Evolutionary conservation across 2,113 vertebrate genomes (phyloP), one percentile per base, ranked within the genome.

Genomic region (Cinclus mexicanus): DNA sequence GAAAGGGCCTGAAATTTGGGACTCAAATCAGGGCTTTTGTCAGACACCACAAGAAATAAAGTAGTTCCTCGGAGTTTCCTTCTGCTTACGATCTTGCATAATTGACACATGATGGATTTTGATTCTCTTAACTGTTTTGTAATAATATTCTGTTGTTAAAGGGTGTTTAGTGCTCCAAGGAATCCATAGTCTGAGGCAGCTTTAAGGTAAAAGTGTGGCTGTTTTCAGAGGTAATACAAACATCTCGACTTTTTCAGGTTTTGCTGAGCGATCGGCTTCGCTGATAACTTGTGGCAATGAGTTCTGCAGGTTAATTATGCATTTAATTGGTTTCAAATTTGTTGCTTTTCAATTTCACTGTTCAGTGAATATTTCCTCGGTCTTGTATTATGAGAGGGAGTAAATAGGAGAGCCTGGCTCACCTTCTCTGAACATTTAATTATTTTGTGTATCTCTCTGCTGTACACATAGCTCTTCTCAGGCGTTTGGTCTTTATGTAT

Each of bases 311-410:
- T 96, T 97, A 96, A 96, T 96, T 94, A 94, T 90, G 94, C 95
- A 94, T 97, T 97, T 97, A 96, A 97, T 97, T 96, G 89, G 94
- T 97, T 97, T 92, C 93, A 92, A 89, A 96, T 97, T 95, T 97
- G 96, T 95, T 94, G 93, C 96, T 96, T 96, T 97, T 96, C 96
- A 97, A 97, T 97, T 97, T 97, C 97, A 96, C 97, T 96, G 95
- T 97, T 97, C 97, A 95, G 39, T 97, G 97, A 96, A 39, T 95
- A 76, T 91, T 87, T 90, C 79, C 79, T 93, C 14, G 21, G 42
- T 94, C 87, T 88, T 75, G 70, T 93, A 42, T 93, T 95, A 75
- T 75, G 90, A 92, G 87, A 76, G 85, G 68, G 74, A 94, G 92
- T 93, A 94, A 93, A 91, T 92, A 90, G 77, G 72, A 85, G 90